Conservation (phyloP, 2,888 invertebrate genomes). For the Syrphus vitripennis region DNA sequence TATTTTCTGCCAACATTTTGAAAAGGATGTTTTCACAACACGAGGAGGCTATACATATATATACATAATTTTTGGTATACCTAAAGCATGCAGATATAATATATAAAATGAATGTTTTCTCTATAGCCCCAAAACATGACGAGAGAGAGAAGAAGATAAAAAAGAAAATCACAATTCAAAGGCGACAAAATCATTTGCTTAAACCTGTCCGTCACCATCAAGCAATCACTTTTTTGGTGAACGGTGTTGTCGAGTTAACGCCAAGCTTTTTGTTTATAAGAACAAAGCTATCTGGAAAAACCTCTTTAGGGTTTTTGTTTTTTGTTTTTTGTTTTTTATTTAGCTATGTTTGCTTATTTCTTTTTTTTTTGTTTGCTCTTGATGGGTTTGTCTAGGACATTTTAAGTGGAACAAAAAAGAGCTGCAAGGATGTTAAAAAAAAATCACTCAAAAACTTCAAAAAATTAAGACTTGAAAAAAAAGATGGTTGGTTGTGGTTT, state of each 20-base stretch:
- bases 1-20: slow-evolving; percentile 40
- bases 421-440: slow-evolving; percentile 25
- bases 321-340: slow-evolving; percentile 33
- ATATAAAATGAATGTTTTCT: neutral
- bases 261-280: slow-evolving; percentile 39
- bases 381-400: slow-evolving; percentile 41
- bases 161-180: slow-evolving; percentile 48
- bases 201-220: slow-evolving; percentile 54
- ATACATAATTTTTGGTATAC: neutral
- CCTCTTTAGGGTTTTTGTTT: slow-evolving; percentile 6
- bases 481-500: neutral
- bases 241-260: slow-evolving; percentile 63
- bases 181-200: slow-evolving; percentile 51
- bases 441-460: slow-evolving; percentile 56
- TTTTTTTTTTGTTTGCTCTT: neutral
- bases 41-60: neutral
- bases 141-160: neutral
- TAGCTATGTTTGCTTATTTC: neutral
- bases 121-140: neutral
- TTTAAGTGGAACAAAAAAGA: slow-evolving; percentile 32
- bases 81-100: too few relatives aligned
- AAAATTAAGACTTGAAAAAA: slow-evolving; percentile 14
- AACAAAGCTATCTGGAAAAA: slow-evolving; percentile 44
- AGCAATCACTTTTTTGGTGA: slow-evolving; percentile 56
- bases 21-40: slow-evolving; percentile 1